Evolutionary conservation across 2,797 vertebrate species (phyloP).

Genomic region (Lacerta bilineata): DNA sequence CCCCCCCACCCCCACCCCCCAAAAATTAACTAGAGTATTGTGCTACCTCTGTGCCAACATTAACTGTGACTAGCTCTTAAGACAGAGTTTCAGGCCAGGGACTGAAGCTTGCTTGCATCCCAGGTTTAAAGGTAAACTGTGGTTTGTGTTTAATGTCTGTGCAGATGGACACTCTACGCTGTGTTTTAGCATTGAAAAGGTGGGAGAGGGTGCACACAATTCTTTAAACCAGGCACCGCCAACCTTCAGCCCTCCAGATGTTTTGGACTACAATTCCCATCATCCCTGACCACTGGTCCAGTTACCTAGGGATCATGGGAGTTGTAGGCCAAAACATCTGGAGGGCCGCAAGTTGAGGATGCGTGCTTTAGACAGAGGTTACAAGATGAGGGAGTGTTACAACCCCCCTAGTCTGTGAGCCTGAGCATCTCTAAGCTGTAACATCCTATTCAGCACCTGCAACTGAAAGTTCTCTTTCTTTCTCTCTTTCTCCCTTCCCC

Average conservation of each 20-base stretch:
- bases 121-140: background rate
- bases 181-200: background rate
- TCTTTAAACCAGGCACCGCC: too few relatives aligned
- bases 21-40: too few relatives aligned
- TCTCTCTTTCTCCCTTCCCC: constrained; percentile 41
- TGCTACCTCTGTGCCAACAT: too few relatives aligned
- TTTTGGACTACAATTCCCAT: too few relatives aligned
- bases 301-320: too few relatives aligned
- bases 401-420: accelerated
- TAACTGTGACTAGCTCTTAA: background rate
- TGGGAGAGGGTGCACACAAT: too few relatives aligned
- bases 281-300: too few relatives aligned
- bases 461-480: constrained; percentile 60
- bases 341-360: too few relatives aligned
- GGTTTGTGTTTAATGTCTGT: background rate
- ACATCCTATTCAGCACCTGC: background rate
- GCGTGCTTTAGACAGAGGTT: too few relatives aligned
- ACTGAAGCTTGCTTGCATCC: background rate
- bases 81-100: too few relatives aligned
- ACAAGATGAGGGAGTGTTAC: background rate
- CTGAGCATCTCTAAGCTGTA: background rate
- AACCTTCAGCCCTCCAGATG: too few relatives aligned
- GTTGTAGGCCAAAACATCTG: too few relatives aligned
- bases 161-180: accelerated
- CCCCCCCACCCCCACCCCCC: background rate